Evolutionary conservation across 2,797 vertebrate species (phyloP).

Genomic region (Balearica regulorum): DNA sequence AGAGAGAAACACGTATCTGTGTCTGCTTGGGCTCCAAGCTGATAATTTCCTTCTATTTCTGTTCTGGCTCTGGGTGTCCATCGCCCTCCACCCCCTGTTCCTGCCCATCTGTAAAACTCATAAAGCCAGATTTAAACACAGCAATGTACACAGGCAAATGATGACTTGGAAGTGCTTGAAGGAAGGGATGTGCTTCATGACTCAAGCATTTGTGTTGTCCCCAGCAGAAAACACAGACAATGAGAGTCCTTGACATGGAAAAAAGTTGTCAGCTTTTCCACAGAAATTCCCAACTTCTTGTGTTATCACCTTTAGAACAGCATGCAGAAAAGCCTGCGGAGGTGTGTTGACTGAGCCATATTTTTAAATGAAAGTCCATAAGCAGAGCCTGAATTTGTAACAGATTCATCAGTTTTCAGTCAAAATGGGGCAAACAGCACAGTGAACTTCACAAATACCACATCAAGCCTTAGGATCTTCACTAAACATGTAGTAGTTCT

Average conservation of each 20-base stretch:
- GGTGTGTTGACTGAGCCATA: neutral
- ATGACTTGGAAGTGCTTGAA: slow-evolving; percentile 18
- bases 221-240: neutral
- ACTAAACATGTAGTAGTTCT: neutral
- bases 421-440: neutral
- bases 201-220: neutral
- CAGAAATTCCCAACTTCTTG: neutral
- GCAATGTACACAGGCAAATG: neutral
- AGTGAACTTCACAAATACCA: neutral
- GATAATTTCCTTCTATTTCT: slow-evolving; percentile 3
- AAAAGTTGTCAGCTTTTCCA: neutral
- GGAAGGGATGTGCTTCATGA: slow-evolving; percentile 25
- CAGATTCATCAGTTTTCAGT: neutral
- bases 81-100: neutral
- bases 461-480: neutral
- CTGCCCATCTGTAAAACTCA: slow-evolving; percentile 43
- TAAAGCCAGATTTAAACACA: neutral
- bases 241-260: neutral
- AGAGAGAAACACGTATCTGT: neutral
- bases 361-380: neutral
- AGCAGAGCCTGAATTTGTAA: neutral
- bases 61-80: neutral
- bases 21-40: neutral
- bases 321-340: neutral
- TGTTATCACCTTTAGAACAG: neutral